A percentile compares a stretch with the other conserved stretches of the same genome.
phyloP scores from a whole-genome alignment of 92 coral and sea anemone species.

The Phymanthus crucifer region DNA sequence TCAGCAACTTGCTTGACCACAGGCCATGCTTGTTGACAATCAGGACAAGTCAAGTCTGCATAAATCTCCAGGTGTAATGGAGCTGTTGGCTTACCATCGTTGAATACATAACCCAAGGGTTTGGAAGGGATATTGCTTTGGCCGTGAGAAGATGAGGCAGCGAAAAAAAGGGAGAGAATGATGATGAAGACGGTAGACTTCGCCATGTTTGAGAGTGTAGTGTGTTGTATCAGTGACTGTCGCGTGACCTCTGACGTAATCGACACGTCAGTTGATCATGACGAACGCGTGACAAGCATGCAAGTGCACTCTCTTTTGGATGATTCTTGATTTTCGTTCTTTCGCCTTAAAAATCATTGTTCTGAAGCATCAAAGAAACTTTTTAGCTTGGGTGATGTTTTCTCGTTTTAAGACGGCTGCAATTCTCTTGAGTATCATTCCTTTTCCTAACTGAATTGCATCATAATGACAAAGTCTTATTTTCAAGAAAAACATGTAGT shows the following conservation, averaged over 20 bases:
- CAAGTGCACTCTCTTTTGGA: no score
- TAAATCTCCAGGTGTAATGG: constrained; percentile 68
- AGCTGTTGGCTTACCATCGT: constrained; percentile 54
- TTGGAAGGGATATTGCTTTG: constrained; percentile 68
- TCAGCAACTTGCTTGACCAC: constrained; percentile 68
- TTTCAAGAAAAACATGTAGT: no score
- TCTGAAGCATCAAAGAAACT: no score
- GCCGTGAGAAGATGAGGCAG: neutral
- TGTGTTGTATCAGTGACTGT: neutral
- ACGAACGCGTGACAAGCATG: no score
- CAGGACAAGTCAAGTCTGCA: constrained; percentile 77
- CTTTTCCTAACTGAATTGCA: no score
- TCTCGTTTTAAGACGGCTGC: no score
- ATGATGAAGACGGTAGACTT: neutral
- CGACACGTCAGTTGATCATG: neutral
- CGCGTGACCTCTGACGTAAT: neutral
- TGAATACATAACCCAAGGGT: constrained; percentile 77
- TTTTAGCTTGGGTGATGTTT: no score
- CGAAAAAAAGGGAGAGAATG: neutral
- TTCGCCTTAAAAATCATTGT: no score
- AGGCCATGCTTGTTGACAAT: constrained; percentile 74
- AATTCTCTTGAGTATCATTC: no score
- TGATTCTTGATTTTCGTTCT: no score
- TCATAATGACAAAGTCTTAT: no score
- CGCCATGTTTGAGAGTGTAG: neutral